Percentiles rank a stretch among this genome's conserved stretches.
phyloP scores from a whole-genome alignment of 35 echinoderm and acorn worm species.

The Stichopus chloronotus region DNA sequence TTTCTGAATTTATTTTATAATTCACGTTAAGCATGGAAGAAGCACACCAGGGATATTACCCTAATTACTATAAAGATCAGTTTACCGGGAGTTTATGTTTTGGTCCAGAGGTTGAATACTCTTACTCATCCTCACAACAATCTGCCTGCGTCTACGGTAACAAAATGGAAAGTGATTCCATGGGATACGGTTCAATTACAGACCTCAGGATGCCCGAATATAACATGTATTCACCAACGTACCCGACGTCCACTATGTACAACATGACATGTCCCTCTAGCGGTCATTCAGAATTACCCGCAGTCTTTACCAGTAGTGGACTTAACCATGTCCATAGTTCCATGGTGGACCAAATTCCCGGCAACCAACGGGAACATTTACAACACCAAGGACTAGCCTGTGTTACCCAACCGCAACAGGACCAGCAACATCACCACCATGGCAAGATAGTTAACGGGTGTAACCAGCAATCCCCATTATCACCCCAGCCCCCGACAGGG shows the following conservation, averaged over 20 bases:
- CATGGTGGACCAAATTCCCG: not conserved
- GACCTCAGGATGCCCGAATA: conserved; percentile 18
- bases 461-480: conserved; percentile 34
- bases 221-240: conserved; percentile 27
- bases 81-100: conserved; percentile 14
- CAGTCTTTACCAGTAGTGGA: not conserved
- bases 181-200: conserved; percentile 20
- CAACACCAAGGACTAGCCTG: conserved; percentile 34
- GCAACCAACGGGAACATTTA: conserved; percentile 29
- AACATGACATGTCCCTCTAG: conserved; percentile 8
- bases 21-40: conserved; percentile 20
- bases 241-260: conserved; percentile 24
- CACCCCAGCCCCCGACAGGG: conserved; percentile 20
- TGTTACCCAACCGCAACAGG: conserved; percentile 18
- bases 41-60: conserved; percentile 48
- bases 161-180: not conserved
- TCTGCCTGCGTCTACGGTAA: conserved; percentile 52
- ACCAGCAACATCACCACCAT: conserved; percentile 39
- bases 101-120: conserved; percentile 36
- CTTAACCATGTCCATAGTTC: conserved; percentile 2
- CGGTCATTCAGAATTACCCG: conserved; percentile 3
- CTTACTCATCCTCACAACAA: conserved; percentile 22
- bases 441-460: conserved; percentile 14
- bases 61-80: conserved; percentile 58
- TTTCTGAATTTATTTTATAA: not conserved